Evolutionary conservation across 2,888 invertebrate genomes (phyloP).

Genomic region (Reticulitermes lucifugus): DNA sequence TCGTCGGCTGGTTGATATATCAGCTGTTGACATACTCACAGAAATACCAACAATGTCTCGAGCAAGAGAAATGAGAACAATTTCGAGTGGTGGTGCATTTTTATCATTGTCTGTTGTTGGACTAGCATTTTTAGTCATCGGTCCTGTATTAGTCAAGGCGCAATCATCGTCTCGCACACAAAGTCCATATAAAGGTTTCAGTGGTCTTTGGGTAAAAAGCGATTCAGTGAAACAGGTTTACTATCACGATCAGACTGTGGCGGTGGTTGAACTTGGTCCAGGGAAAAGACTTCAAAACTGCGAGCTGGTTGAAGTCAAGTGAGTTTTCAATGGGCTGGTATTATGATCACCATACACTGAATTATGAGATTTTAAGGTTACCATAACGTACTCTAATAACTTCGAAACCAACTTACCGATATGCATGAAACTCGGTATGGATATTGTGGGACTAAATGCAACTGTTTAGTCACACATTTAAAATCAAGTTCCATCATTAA

Average conservation of each 20-base stretch:
- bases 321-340: slow-evolving; percentile 65
- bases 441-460: no score
- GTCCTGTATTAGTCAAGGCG: slow-evolving; percentile 51
- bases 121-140: slow-evolving; percentile 30
- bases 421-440: no score
- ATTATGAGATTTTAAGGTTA: no score
- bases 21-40: background rate
- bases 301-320: slow-evolving; percentile 89
- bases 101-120: slow-evolving; percentile 15
- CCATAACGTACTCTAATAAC: no score
- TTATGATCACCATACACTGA: no score
- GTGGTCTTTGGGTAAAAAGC: slow-evolving; percentile 73
- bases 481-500: no score
- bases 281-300: slow-evolving; percentile 79
- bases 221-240: slow-evolving; percentile 81
- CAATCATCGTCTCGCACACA: slow-evolving; percentile 31
- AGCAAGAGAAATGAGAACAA: background rate
- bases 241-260: slow-evolving; percentile 85
- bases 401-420: no score
- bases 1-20: background rate
- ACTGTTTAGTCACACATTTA: no score
- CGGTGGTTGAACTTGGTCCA: slow-evolving; percentile 81
- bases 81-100: background rate
- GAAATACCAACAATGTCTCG: background rate
- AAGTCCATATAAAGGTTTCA: slow-evolving; percentile 69